Evolutionary conservation across 1,140 invertebrate genomes (phyloP).

Genomic region (Cecropterus lyciades): DNA sequence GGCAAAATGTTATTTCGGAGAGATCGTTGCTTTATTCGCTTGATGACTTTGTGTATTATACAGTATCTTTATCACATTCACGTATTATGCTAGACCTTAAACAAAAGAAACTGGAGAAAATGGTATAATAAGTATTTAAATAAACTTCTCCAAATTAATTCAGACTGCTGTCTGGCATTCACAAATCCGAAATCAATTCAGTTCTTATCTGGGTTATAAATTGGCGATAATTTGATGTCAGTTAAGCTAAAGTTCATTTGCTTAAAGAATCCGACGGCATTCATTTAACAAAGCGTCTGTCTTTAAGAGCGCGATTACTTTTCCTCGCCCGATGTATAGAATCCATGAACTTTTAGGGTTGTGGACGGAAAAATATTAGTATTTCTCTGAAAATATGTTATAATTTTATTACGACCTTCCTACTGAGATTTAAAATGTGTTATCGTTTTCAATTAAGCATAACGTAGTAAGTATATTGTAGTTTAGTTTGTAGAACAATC

Average conservation of each 20-base stretch:
- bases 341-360: not conserved
- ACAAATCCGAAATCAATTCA: slow-evolving; percentile 20
- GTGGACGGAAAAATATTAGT: not conserved
- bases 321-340: slow-evolving; percentile 8
- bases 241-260: slow-evolving; percentile 26
- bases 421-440: no score
- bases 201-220: slow-evolving; percentile 14
- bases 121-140: slow-evolving; percentile 5
- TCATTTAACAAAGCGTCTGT: slow-evolving; percentile 26
- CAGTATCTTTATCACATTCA: no score
- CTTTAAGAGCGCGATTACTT: slow-evolving; percentile 23
- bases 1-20: no score
- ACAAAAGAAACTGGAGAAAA: not conserved
- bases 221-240: slow-evolving; percentile 30
- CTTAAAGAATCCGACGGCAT: slow-evolving; percentile 24
- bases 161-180: not conserved
- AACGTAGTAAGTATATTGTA: no score
- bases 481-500: no score
- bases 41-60: no score
- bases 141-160: not conserved
- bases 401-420: no score
- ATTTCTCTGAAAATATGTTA: no score
- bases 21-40: no score
- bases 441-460: no score
- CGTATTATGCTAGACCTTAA: no score